Percentiles rank a stretch among this genome's conserved stretches.
phyloP scores from a whole-genome alignment of 2,888 invertebrate species.

The Tenthredo notha region DNA sequence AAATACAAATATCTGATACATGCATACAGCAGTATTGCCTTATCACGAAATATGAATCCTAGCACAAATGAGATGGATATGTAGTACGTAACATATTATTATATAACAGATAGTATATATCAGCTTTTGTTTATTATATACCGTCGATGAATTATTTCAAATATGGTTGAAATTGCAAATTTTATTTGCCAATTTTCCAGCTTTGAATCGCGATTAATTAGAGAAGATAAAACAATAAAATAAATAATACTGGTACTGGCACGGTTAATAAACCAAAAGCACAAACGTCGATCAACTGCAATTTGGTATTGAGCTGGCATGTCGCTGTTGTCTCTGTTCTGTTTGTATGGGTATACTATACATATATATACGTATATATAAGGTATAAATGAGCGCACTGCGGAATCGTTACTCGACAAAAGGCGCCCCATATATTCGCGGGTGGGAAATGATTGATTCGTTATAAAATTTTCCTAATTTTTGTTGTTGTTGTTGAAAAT shows the following conservation, averaged over 20 bases:
- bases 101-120: not conserved
- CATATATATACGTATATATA: not conserved
- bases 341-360: not conserved
- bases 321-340: not conserved
- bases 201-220: not conserved
- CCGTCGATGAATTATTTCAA: not conserved
- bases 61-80: not conserved
- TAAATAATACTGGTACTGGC: not conserved
- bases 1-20: not conserved
- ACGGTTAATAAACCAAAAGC: slow-evolving; percentile 20
- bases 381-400: slow-evolving; percentile 21
- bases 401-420: slow-evolving; percentile 15
- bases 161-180: not conserved
- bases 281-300: not conserved
- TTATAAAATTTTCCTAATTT: not conserved
- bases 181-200: not conserved
- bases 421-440: not conserved
- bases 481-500: not conserved
- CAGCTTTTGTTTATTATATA: not conserved
- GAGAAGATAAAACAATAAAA: not conserved
- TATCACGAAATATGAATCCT: not conserved
- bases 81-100: no score
- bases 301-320: not conserved
- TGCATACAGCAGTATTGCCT: not conserved
- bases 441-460: not conserved